Evolutionary conservation across 2,888 invertebrate genomes (phyloP).

Genomic region (Hypselothyrea guttata): DNA sequence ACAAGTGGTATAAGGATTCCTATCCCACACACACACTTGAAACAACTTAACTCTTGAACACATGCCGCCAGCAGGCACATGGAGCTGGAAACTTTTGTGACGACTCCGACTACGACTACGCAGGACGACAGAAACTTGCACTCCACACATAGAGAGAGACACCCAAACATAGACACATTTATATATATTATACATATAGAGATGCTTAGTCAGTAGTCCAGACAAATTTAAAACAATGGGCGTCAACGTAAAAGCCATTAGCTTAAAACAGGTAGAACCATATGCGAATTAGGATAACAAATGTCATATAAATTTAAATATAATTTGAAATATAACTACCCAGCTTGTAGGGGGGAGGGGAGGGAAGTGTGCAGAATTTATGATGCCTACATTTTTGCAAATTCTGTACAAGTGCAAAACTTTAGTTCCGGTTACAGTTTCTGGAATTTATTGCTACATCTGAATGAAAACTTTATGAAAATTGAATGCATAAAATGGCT

Average conservation of each 20-base stretch:
- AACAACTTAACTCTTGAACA: slow-evolving; percentile 76
- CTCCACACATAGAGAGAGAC: slow-evolving; percentile 32
- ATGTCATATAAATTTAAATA: slow-evolving; percentile 28
- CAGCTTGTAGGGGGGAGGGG: background rate
- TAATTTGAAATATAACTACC: slow-evolving; percentile 10
- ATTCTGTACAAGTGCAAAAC: no score
- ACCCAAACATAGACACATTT: slow-evolving; percentile 17
- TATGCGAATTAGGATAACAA: slow-evolving; percentile 29
- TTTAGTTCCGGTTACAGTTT: no score
- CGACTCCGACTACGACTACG: slow-evolving; percentile 56
- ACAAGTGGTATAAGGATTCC: background rate
- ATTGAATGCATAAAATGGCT: background rate
- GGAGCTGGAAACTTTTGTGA: slow-evolving; percentile 71
- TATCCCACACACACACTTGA: slow-evolving; percentile 42
- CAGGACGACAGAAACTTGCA: slow-evolving; percentile 67
- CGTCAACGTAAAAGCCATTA: slow-evolving; percentile 41
- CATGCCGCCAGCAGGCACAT: slow-evolving; percentile 77
- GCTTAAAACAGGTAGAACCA: slow-evolving; percentile 35
- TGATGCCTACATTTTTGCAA: background rate
- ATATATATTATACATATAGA: no score
- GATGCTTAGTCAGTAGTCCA: slow-evolving; percentile 44
- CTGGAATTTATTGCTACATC: background rate
- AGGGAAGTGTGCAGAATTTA: background rate
- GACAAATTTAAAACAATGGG: slow-evolving; percentile 65
- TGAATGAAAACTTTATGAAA: no score